Percentiles rank a stretch among this genome's conserved stretches.
Conservation (phyloP, 2,888 invertebrate species). For the Patella pellucida region DNA sequence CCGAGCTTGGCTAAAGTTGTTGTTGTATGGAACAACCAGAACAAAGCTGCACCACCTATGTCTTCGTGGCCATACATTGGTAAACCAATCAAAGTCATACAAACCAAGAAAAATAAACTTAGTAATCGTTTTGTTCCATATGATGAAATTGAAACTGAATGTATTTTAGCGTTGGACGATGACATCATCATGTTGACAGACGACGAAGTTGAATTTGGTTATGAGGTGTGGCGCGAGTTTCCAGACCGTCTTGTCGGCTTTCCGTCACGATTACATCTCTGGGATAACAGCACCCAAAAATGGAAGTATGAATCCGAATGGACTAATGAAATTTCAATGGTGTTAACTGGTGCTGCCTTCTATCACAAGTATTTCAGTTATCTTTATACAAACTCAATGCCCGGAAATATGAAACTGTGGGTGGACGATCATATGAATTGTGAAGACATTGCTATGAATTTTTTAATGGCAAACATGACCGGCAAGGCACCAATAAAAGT, state of each 20-base stretch:
- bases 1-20: constrained; percentile 92
- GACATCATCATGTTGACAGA: constrained; percentile 95
- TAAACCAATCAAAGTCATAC: constrained; percentile 90
- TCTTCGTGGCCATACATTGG: constrained; percentile 89
- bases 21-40: constrained; percentile 97
- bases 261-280: constrained; percentile 93
- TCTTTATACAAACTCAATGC: constrained; percentile 91
- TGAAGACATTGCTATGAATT: constrained; percentile 98
- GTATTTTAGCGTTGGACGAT: constrained; percentile 93
- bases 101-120: constrained; percentile 89
- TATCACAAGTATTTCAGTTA: constrained; percentile 97
- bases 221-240: constrained; percentile 95
- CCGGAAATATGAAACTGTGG: constrained; percentile 86
- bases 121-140: constrained; percentile 96
- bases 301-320: constrained; percentile 98
- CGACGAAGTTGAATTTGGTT: constrained; percentile 96
- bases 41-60: constrained; percentile 87
- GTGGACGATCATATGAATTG: constrained; percentile 97
- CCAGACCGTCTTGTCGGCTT: constrained; percentile 96
- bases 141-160: constrained; percentile 96
- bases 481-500: constrained; percentile 92
- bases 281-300: constrained; percentile 87
- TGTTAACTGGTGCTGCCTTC: constrained; percentile 94
- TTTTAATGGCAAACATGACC: constrained; percentile 92
- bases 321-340: constrained; percentile 95